These are phyloP conservation scores for Drosophila phalerata DNA, from an alignment of 2,888 invertebrate species.

Conservation along the genomic window DNA sequence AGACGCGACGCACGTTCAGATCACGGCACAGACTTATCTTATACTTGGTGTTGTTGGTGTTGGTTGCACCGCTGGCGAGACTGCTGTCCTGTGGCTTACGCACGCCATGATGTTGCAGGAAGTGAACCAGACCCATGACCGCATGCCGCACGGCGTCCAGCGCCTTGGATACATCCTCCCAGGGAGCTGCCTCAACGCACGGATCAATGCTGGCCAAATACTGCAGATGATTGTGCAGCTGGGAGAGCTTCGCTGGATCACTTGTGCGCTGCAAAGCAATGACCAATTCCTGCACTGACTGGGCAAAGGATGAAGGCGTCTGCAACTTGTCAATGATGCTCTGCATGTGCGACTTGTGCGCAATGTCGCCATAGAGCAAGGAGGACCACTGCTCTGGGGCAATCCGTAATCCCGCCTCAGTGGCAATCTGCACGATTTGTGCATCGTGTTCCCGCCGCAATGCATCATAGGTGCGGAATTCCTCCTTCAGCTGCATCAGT, in stretches of 20 bases:
- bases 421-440: conserved; percentile 99
- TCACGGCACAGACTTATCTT: conserved; percentile 97
- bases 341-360: conserved; percentile 99
- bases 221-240: conserved; percentile 92
- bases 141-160: conserved; percentile 90
- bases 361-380: conserved; percentile 96
- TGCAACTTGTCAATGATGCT: conserved; percentile 95
- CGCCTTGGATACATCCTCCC: conserved; percentile 89
- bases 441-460: conserved; percentile 98
- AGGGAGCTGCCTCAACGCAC: conserved; percentile 89
- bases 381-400: conserved; percentile 99
- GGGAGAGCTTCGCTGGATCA: conserved; percentile 93
- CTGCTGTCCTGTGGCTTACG: conserved; percentile 88
- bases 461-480: conserved; percentile 97
- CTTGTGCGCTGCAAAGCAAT: conserved; percentile 94
- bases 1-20: conserved; percentile 91
- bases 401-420: conserved; percentile 97
- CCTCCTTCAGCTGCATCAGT: conserved; percentile 98
- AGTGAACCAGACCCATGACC: conserved; percentile 91
- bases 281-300: conserved; percentile 95
- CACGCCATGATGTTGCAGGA: conserved; percentile 91
- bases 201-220: conserved; percentile 95
- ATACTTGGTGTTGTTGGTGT: conserved; percentile 90
- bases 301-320: conserved; percentile 96
- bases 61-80: conserved; percentile 84